Conservation (phyloP, 2,113 vertebrate species). For the Vidua chalybeata region DNA sequence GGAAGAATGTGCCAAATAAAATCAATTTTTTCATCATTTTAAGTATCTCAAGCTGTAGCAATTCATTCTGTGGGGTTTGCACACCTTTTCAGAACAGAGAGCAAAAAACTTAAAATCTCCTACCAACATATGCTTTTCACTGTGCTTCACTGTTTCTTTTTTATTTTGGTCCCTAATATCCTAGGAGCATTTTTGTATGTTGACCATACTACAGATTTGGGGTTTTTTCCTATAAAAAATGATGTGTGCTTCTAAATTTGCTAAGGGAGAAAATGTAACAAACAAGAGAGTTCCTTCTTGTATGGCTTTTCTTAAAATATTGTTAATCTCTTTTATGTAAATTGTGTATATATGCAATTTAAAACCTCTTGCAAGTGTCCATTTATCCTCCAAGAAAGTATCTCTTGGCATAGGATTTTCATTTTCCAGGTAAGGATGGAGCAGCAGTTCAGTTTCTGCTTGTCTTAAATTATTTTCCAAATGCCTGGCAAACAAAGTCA, state of each 20-base stretch:
- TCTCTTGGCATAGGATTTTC: not conserved
- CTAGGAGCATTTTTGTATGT: not conserved
- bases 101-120: not conserved
- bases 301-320: not conserved
- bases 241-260: not conserved
- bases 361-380: not conserved
- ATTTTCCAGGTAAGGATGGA: not conserved
- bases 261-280: not conserved
- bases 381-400: not conserved
- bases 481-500: not conserved
- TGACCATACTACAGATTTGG: not conserved
- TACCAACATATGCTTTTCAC: not conserved
- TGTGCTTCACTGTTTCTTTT: not conserved
- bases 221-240: not conserved
- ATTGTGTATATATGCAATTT: not conserved
- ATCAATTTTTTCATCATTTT: not conserved
- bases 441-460: not conserved
- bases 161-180: not conserved
- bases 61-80: not conserved
- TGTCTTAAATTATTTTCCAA: slow-evolving; percentile 41
- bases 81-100: not conserved
- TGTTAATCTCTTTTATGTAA: not conserved
- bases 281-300: not conserved
- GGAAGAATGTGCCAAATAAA: not conserved
- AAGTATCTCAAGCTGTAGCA: not conserved